Conservation (phyloP, 2,797 vertebrate species). For the Epinephelus malabaricus region DNA sequence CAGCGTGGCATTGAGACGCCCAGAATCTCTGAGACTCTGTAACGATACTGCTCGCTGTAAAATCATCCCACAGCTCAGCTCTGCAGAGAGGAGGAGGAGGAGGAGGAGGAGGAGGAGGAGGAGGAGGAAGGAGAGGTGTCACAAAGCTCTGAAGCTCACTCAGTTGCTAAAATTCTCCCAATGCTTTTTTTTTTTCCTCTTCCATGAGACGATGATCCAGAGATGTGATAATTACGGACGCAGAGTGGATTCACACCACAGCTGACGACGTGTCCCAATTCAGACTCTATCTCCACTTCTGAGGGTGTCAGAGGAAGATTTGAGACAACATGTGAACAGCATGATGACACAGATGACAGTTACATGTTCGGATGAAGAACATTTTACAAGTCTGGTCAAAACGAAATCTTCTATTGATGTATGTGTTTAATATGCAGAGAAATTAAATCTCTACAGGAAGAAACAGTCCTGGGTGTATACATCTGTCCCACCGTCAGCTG, state of each 20-base stretch:
- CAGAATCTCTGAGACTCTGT: slow-evolving; percentile 59
- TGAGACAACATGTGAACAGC: slow-evolving; percentile 6
- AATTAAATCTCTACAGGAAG: no score
- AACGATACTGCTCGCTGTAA: slow-evolving; percentile 36
- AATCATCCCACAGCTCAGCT: slow-evolving; percentile 60
- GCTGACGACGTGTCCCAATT: slow-evolving; percentile 12
- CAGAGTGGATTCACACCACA: slow-evolving; percentile 24
- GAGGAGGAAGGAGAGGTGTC: slow-evolving; percentile 29
- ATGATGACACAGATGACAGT: slow-evolving; percentile 4
- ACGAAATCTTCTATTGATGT: no score
- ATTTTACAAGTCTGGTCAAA: neutral
- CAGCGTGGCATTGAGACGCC: slow-evolving; percentile 50
- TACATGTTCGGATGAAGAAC: neutral
- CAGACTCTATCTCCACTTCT: neutral
- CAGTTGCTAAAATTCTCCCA: neutral
- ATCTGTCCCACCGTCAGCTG: no score
- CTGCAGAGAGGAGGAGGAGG: slow-evolving; percentile 19
- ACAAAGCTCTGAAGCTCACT: slow-evolving; percentile 36
- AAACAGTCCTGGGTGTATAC: no score
- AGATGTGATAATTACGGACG: slow-evolving; percentile 30
- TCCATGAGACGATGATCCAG: slow-evolving; percentile 19
- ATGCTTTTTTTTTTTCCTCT: neutral
- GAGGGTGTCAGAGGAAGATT: neutral
- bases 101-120: slow-evolving; percentile 1
- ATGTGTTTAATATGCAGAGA: no score